Conservation (phyloP, 2,797 vertebrate species). For the Scomberomorus guttatus region DNA sequence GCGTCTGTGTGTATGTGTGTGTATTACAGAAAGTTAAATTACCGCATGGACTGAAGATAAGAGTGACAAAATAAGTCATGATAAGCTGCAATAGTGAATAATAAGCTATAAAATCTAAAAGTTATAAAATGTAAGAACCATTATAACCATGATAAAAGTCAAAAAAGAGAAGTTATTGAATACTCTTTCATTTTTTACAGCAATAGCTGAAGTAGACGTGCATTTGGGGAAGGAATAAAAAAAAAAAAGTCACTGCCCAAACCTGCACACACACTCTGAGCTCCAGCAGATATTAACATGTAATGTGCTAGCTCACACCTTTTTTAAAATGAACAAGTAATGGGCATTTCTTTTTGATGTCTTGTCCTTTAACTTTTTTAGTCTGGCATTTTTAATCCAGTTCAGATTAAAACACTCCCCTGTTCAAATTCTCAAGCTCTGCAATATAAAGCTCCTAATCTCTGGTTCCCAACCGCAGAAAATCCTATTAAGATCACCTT, state of each 20-base stretch:
- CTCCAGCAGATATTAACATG: constrained; percentile 54
- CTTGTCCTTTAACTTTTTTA: constrained; percentile 76
- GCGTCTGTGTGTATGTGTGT: neutral
- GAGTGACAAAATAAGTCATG: neutral
- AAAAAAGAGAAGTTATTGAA: neutral
- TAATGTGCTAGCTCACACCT: constrained; percentile 76
- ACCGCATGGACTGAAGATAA: constrained; percentile 8
- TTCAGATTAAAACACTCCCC: constrained; percentile 85
- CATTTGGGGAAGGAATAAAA: neutral
- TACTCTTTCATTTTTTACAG: constrained; percentile 11
- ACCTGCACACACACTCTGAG: constrained; percentile 20
- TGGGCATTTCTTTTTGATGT: constrained; percentile 77
- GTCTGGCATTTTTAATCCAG: constrained; percentile 80
- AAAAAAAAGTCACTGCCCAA: constrained; percentile 1
- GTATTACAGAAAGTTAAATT: constrained; percentile 31
- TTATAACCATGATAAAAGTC: neutral
- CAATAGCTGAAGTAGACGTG: neutral
- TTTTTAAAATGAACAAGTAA: constrained; percentile 59
- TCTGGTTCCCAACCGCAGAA: constrained; percentile 86
- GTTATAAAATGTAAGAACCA: neutral
- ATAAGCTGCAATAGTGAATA: neutral
- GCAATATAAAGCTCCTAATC: constrained; percentile 88
- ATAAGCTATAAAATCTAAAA: neutral
- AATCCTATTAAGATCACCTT: constrained; percentile 91
- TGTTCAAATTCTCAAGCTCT: constrained; percentile 76